Evolutionary conservation across 2,113 vertebrate genomes (phyloP), one percentile per base, ranked within the genome.

Genomic region (Poeciliopsis turrubarensis): DNA sequence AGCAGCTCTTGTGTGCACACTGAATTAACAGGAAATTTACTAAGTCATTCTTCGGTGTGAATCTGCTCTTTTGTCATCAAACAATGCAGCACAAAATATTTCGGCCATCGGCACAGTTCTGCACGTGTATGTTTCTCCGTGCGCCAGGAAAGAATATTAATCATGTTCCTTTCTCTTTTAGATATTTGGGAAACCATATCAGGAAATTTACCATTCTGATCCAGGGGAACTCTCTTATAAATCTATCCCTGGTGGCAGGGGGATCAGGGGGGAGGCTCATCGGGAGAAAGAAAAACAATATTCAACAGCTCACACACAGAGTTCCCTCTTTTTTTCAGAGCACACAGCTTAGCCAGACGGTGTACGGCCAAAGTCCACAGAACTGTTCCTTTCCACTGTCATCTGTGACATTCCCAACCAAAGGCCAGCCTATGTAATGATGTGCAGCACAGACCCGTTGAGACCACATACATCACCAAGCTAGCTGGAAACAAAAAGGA

Each of bases 371-470:
- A 97, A 95, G 96, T 96, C 95, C 94, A 96, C 95, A 95, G 94
- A 93, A 94, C 79, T 87, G 83, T 96, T 95, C 95, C 86, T 95
- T 96, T 96, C 95, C 94, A 94, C 94, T 95, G 96, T 98, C 97
- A 97, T 96, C 96, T 97, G 97, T 94, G 94, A 94, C 92, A 79
- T 95, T 96, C 96, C 95, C 96, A 97, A 96, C 96, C 95, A 96
- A 95, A 96, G 95, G 93, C 92, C 94, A 95, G 95, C 93, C 94
- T 96, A 94, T 92, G 93, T 93, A 83, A 95, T 93, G 96, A 94
- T 94, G 92, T 95, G 92, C 94, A 90, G 93, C 95, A 95, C 88
- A 94, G 94, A 94, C 70, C 78, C 67, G 69, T 69, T 84, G 72
- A 54, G 26, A 83, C 68, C 75, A 26, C 67, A 65, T 37, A 9